Conservation (phyloP, 2,888 invertebrate genomes). For the Mellilla xanthometata region DNA sequence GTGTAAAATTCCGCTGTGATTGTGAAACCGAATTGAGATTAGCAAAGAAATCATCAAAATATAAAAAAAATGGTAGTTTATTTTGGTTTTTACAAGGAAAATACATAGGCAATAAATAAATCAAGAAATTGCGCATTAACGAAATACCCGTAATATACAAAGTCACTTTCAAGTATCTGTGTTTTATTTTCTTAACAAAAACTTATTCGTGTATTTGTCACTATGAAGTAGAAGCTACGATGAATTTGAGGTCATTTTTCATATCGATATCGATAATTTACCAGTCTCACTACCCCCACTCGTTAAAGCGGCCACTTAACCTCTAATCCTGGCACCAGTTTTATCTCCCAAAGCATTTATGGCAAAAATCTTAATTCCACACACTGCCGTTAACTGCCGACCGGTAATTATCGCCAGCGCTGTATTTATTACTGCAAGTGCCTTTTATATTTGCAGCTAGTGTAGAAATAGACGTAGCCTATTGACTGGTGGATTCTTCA, state of each 20-base stretch:
- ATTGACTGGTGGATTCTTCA: not conserved
- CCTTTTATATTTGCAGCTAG: slow-evolving; percentile 14
- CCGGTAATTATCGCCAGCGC: slow-evolving; percentile 74
- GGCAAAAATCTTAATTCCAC: slow-evolving; percentile 80
- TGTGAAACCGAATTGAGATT: too few relatives aligned
- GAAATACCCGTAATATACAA: not conserved
- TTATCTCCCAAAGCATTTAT: slow-evolving; percentile 72
- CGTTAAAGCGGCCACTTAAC: slow-evolving; percentile 81
- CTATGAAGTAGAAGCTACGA: not conserved
- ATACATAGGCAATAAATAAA: too few relatives aligned
- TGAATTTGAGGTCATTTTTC: slow-evolving; percentile 1
- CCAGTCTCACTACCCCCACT: slow-evolving; percentile 56
- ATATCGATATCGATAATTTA: slow-evolving; percentile 39
- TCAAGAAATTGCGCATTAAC: not conserved
- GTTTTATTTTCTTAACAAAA: not conserved
- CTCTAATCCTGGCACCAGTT: slow-evolving; percentile 79
- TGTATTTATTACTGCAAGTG: slow-evolving; percentile 71
- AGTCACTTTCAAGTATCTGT: not conserved
- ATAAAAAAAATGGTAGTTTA: too few relatives aligned
- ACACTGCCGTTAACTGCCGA: slow-evolving; percentile 78
- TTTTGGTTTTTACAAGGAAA: too few relatives aligned
- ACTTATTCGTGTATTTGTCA: not conserved
- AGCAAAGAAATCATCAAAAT: too few relatives aligned
- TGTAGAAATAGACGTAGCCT: slow-evolving; percentile 7
- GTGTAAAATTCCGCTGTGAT: too few relatives aligned